phyloP scores from a whole-genome alignment of 2,113 vertebrate genomes.

The Sander vitreus region DNA sequence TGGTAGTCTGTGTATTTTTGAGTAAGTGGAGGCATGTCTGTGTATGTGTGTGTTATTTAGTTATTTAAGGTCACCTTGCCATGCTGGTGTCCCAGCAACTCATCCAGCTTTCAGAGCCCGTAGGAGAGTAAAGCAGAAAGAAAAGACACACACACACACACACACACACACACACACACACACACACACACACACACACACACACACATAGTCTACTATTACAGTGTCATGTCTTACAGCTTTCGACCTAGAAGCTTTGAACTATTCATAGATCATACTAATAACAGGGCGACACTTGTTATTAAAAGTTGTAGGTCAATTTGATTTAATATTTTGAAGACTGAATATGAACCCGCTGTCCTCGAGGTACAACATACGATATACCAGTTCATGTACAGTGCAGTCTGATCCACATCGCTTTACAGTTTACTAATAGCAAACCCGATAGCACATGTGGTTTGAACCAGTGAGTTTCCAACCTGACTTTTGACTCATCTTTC shows the following conservation, averaged over 20 bases:
- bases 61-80: slow-evolving; percentile 72
- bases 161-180: slow-evolving; percentile 20
- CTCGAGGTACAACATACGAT: neutral
- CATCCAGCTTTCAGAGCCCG: slow-evolving; percentile 46
- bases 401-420: neutral
- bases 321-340: slow-evolving; percentile 32
- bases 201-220: slow-evolving; percentile 25
- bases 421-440: neutral
- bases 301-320: slow-evolving; percentile 49
- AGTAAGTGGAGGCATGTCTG: neutral
- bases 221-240: slow-evolving; percentile 33
- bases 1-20: neutral
- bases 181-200: slow-evolving; percentile 23
- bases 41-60: slow-evolving; percentile 29
- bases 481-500: neutral
- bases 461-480: neutral
- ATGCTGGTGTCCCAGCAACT: slow-evolving; percentile 61
- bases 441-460: neutral
- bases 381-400: neutral
- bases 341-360: slow-evolving; percentile 19
- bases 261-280: slow-evolving; percentile 53
- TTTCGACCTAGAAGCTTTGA: slow-evolving; percentile 56
- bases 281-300: slow-evolving; percentile 39
- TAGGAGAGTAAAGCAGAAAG: slow-evolving; percentile 35
- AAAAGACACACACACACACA: slow-evolving; percentile 17